phyloP scores from a whole-genome alignment of 2,888 invertebrate genomes.

The Himalopsyche tibetana region DNA sequence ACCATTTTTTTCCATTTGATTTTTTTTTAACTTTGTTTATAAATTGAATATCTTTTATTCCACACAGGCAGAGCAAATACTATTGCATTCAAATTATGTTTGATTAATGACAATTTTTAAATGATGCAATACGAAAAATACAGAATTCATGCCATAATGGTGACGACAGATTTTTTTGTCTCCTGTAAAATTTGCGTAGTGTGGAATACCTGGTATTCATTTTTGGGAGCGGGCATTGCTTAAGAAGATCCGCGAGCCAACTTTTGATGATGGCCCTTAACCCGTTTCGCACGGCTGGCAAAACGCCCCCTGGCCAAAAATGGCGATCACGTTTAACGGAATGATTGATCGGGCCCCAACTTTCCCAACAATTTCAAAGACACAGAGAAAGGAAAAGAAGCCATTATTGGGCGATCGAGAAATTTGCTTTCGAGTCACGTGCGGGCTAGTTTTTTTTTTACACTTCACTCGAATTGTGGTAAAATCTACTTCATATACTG shows the following conservation, averaged over 20 bases:
- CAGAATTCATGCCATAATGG: too few relatives aligned
- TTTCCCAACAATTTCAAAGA: constrained; percentile 20
- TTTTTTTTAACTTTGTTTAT: too few relatives aligned
- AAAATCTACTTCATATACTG: background rate
- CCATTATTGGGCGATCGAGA: constrained; percentile 8
- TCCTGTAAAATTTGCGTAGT: too few relatives aligned
- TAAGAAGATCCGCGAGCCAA: background rate
- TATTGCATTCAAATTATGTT: too few relatives aligned
- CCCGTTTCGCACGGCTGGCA: constrained; percentile 9
- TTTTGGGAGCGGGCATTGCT: background rate
- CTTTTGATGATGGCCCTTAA: background rate
- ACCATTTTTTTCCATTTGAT: too few relatives aligned
- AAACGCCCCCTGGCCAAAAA: constrained; percentile 2
- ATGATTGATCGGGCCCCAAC: constrained; percentile 33
- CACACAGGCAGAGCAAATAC: too few relatives aligned
- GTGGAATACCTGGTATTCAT: too few relatives aligned
- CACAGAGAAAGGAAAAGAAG: constrained; percentile 19
- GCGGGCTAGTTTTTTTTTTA: constrained; percentile 30
- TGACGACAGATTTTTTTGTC: too few relatives aligned
- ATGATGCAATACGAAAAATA: too few relatives aligned
- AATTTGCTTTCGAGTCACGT: constrained; percentile 26
- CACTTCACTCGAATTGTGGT: constrained; percentile 2
- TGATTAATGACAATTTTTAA: too few relatives aligned
- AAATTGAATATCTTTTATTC: too few relatives aligned
- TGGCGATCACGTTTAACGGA: constrained; percentile 22